phyloP scores from a whole-genome alignment of 2,113 vertebrate species.

The Gorsachius goisagi region DNA sequence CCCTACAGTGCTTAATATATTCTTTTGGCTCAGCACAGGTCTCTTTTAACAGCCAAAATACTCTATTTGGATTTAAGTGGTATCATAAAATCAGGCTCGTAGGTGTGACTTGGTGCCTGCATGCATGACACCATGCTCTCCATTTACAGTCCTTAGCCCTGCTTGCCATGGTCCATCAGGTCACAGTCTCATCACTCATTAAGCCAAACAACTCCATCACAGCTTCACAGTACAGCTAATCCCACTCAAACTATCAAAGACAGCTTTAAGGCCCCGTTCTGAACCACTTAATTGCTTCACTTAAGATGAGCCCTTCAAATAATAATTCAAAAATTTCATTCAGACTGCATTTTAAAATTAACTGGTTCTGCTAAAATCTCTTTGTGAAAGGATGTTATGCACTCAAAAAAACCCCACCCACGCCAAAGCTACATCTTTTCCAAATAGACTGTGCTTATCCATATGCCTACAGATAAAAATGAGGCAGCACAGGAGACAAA shows the following conservation, averaged over 20 bases:
- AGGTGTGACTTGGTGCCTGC: neutral
- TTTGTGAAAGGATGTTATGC: neutral
- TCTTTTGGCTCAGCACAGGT: neutral
- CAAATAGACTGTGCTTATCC: neutral
- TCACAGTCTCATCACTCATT: neutral
- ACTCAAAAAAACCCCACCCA: neutral
- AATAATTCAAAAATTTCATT: neutral
- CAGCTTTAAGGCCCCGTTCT: neutral
- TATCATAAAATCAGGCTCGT: neutral
- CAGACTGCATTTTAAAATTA: neutral
- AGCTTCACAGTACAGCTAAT: neutral
- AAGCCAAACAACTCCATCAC: neutral
- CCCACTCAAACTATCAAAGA: neutral
- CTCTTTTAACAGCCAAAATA: neutral
- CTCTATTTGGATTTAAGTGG: neutral
- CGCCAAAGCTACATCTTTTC: neutral
- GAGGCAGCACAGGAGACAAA: neutral
- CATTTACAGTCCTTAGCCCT: neutral
- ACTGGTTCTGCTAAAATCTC: neutral
- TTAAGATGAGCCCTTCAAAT: neutral
- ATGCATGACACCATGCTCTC: neutral
- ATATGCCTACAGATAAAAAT: neutral
- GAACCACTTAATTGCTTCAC: neutral
- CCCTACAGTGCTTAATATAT: neutral
- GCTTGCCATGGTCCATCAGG: neutral